Base-by-base conservation (phyloP, 2,888 invertebrate species). In the Ectobius pallidus region DNA sequence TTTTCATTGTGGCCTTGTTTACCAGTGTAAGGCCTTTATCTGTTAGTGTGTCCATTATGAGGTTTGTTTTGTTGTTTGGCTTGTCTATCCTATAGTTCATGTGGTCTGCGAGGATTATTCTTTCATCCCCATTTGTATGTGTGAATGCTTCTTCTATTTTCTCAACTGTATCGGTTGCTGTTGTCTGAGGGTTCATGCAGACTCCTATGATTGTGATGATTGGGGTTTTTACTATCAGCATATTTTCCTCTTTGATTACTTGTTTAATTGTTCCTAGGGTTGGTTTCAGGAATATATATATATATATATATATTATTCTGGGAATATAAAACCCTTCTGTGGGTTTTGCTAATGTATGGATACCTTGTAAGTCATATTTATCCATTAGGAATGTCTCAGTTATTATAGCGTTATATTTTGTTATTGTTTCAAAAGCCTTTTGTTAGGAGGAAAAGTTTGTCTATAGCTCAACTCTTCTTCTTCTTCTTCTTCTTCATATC, bases 191-290 rank as follows among this genome's bases (percentile, higher is more conserved):
- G n/a, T 46, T 46, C 9, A 46, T 46, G 46, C n/a, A 46, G 3
- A 46, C 3, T 46, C 46, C 46, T 46, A 46, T 46, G 46, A 46
- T n/a, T n/a, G 46, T 46, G 46, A 46, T 46, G 46, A 46, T 46
- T 46, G 46, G 46, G 46, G 46, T 46, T 7, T 46, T 46, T 46
- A 46, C 46, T 46, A 46, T 46, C 46, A 46, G 46, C 46, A 46
- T 46, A n/a, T 46, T 46, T 46, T 46, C 46, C 18, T 46, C 11
- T 46, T 46, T 46, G 46, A 46, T 46, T 46, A 46, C 46, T 46
- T 46, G 46, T n/a, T 46, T 46, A 14, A 11, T 46, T 46, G n/a
- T 46, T 46, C 46, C 46, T 46, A 46, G 46, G 46, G 46, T 46
- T 46, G 46, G 46, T 46, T 46, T 46, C 46, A 46, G 7, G n/a